phyloP scores from a whole-genome alignment of 2,797 vertebrate genomes.

The Tokudaia tokunoshimensis region DNA sequence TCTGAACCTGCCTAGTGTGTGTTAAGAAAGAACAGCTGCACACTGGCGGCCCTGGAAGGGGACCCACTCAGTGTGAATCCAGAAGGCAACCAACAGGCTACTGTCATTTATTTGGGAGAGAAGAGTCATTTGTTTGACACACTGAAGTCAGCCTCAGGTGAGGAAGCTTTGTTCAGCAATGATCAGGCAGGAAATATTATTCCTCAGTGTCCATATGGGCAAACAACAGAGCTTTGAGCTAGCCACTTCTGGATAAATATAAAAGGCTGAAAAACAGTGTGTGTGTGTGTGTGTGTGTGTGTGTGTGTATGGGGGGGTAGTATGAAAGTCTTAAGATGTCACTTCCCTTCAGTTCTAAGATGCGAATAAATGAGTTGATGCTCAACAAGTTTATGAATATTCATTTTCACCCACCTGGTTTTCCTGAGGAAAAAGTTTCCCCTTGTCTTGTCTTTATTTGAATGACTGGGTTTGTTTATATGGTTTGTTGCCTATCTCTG shows the following conservation, averaged over 20 bases:
- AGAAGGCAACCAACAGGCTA: conserved; percentile 63
- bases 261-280: background rate
- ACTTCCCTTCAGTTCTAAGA: conserved; percentile 34
- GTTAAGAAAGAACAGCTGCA: conserved; percentile 22
- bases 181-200: conserved; percentile 44
- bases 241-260: background rate
- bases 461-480: background rate
- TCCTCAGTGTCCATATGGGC: background rate
- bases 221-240: conserved; percentile 40
- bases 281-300: background rate
- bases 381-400: background rate
- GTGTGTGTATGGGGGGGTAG: background rate
- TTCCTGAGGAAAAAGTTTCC: conserved; percentile 20
- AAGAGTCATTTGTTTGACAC: conserved; percentile 63
- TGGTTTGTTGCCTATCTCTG: background rate
- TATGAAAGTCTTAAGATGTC: background rate
- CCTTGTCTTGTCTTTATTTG: background rate
- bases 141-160: conserved; percentile 51
- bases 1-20: background rate
- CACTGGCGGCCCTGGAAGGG: background rate
- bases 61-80: background rate
- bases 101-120: conserved; percentile 61
- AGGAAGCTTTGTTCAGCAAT: conserved; percentile 63
- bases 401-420: conserved; percentile 25
- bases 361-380: conserved; percentile 7